Base-by-base conservation (phyloP, 2,797 vertebrate genomes). In the Petrocephalus sullivani region DNA sequence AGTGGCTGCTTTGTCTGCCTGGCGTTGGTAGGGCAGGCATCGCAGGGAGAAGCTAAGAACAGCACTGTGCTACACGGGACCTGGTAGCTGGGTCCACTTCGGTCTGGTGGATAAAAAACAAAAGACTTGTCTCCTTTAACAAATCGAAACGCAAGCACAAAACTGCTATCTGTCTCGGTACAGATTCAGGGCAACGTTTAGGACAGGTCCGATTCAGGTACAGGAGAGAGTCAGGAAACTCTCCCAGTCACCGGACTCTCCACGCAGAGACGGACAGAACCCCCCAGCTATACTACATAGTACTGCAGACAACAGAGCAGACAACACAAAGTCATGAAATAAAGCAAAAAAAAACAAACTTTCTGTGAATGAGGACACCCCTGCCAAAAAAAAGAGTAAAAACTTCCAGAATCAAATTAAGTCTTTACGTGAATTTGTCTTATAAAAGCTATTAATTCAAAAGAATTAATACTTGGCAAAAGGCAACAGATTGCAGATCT, bases 371-470 rank as follows among this genome's bases (percentile, higher is more conserved):
- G 28, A 61, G 83, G 85, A 89, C 88, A 88, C 46, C 86, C 86
- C 67, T 89, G 89, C 88, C 88, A 83, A 89, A 89, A 75, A 75
- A 75, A 67, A 37, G 28, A 8, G 19, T 9, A 33, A 33, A 12
- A 90, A 84, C 86, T 89, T 87, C 86, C 46, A 81, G 87, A 86
- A 58, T 87, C 33, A 41, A 86, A 86, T 60, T 37, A 60, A 60
- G 85, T 49, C 16, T 61, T 61, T 64, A 64, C 60, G 37, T 57
- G 28, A 86, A 61, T 61, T 64, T 86, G 53, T 46, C 33, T 58
- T 64, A 41, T 86, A 60, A 86, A 46, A 21, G 57, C 57, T 64
- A 57, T 86, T 86, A 60, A 46, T 86, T 61, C 51, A 86, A 86
- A 46, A 86, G 85, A 86, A 54, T 86, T 86, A 61, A 86, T 61